Evolutionary conservation across 1,140 invertebrate genomes (phyloP), one percentile per base, ranked within the genome.

Genomic region (Cyrtorhinus lividipennis): DNA sequence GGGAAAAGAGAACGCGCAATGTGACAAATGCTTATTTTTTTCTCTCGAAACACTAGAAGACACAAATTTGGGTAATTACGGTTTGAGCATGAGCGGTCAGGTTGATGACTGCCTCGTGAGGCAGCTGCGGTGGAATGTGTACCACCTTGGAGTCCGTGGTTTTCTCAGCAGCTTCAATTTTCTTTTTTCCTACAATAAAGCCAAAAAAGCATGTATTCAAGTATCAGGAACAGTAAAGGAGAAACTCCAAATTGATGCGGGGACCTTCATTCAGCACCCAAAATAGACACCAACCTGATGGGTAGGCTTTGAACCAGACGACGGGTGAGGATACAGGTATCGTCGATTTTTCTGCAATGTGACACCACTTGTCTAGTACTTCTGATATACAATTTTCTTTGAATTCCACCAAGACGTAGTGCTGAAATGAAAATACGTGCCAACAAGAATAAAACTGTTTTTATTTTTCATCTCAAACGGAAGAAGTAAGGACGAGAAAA

Each of bases 371-470:
- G 2, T 65, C 24, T 8, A 72, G 23, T 8, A 73, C 25, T 26
- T 59, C 46, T 56, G 63, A 3, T 1, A 70, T 63, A 27, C 53
- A 48, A 13, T 59, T 26, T 62, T 70, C 67, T n/a, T 67, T 59
- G 58, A 73, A 73, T 63, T 75, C 73, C 25, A 73, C 64, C 15
- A 75, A 63, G 23, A 73, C 60, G 63, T 71, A 74, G 64, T 74
- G 66, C 72, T 70, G 63, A 59, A 63, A 68, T 62, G 45, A 53
- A 58, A 26, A 45, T n/a, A n/a, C n/a, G n/a, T n/a, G n/a, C n/a
- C n/a, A n/a, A n/a, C n/a, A n/a, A n/a, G n/a, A n/a, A n/a, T n/a
- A n/a, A n/a, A n/a, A n/a, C n/a, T n/a, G n/a, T n/a, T n/a, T n/a
- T n/a, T n/a, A n/a, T n/a, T n/a, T n/a, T n/a, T n/a, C n/a, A n/a